Percentiles rank a stretch among this genome's conserved stretches.
phyloP scores from a whole-genome alignment of 2,888 invertebrate genomes.

The Hypsopygia costalis region DNA sequence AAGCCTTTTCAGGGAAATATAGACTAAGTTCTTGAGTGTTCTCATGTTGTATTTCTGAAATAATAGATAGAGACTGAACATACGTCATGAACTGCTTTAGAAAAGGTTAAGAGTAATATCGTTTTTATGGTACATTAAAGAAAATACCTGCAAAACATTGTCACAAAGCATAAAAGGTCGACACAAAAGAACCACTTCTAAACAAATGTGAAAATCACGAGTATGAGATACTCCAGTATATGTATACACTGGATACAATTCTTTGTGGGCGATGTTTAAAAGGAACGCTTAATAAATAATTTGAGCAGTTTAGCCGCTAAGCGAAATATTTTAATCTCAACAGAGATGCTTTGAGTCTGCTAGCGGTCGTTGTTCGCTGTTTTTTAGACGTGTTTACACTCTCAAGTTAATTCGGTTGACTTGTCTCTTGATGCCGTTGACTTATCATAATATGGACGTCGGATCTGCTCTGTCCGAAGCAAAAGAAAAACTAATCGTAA shows the following conservation, averaged over 20 bases:
- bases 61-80: too few species aligned
- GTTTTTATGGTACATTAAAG: too few species aligned
- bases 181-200: slow-evolving; percentile 11
- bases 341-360: slow-evolving; percentile 56
- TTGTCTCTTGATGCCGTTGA: too few species aligned
- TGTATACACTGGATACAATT: slow-evolving; percentile 30
- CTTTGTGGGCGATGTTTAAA: slow-evolving; percentile 37
- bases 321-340: slow-evolving; percentile 72
- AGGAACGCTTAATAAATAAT: slow-evolving; percentile 63
- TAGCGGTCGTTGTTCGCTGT: slow-evolving; percentile 54
- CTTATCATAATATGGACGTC: too few species aligned
- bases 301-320: slow-evolving; percentile 56
- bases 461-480: too few species aligned
- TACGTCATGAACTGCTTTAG: too few species aligned
- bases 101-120: too few species aligned
- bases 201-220: not conserved
- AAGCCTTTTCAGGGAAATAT: too few species aligned
- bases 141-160: not conserved
- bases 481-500: too few species aligned
- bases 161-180: not conserved
- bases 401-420: slow-evolving; percentile 25
- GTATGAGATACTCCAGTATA: not conserved
- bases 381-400: slow-evolving; percentile 51
- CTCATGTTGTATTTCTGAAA: too few species aligned
- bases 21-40: too few species aligned